A percentile compares a stretch with the other conserved stretches of the same genome.
Evolutionary conservation across 2,888 invertebrate species (phyloP).

Genomic region (Hybos culiciformis): DNA sequence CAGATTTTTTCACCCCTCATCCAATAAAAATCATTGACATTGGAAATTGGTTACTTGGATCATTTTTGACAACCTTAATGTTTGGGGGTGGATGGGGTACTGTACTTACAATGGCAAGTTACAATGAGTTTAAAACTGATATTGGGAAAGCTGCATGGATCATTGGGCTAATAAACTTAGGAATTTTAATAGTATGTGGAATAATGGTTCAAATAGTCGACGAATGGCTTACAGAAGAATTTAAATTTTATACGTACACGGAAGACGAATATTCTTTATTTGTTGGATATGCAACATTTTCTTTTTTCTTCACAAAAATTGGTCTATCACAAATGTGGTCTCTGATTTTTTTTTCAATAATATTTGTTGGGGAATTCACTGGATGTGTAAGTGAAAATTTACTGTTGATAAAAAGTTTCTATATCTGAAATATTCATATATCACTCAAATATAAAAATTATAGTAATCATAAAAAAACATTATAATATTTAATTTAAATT

Average conservation of each 20-base stretch:
- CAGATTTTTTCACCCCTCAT: not conserved
- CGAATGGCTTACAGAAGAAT: slow-evolving; percentile 39
- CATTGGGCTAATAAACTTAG: slow-evolving; percentile 22
- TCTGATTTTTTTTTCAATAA: slow-evolving; percentile 59
- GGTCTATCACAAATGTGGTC: slow-evolving; percentile 58
- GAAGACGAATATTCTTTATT: not conserved
- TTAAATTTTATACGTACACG: not conserved
- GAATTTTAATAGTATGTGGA: slow-evolving; percentile 37
- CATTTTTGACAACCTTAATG: slow-evolving; percentile 45
- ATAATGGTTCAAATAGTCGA: slow-evolving; percentile 50
- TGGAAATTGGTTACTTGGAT: slow-evolving; percentile 13
- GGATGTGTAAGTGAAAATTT: too few relatives aligned
- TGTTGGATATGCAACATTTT: not conserved
- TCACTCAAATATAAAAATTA: too few relatives aligned
- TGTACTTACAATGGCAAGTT: slow-evolving; percentile 68
- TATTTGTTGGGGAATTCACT: slow-evolving; percentile 41
- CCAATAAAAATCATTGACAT: too few relatives aligned
- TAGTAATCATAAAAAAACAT: too few relatives aligned
- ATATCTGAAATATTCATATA: too few relatives aligned
- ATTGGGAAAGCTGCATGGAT: slow-evolving; percentile 38
- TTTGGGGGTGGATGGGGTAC: slow-evolving; percentile 78
- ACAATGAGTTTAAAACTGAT: slow-evolving; percentile 59
- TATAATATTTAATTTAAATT: too few relatives aligned
- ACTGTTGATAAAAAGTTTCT: too few relatives aligned
- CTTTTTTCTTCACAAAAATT: slow-evolving; percentile 8